Evolutionary conservation across 2,113 vertebrate genomes (phyloP).

Genomic region (Echinops telfairi): DNA sequence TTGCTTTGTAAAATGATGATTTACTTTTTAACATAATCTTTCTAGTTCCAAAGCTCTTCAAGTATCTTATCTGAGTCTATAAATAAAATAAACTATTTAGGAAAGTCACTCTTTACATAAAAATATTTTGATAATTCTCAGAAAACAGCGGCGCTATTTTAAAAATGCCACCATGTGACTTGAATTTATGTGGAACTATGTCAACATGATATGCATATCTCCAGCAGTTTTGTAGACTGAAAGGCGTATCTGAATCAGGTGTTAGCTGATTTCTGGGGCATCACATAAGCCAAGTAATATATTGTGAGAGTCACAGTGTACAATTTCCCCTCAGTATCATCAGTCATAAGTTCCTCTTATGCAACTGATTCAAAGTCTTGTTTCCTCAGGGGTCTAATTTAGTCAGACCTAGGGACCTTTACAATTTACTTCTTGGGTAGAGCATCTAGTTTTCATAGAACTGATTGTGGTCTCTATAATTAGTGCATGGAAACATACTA

Average conservation of each 20-base stretch:
- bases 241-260: neutral
- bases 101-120: neutral
- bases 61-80: neutral
- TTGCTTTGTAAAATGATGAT: neutral
- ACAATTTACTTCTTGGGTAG: neutral
- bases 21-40: conserved; percentile 41
- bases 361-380: neutral
- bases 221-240: neutral
- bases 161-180: neutral
- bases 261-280: neutral
- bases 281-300: neutral
- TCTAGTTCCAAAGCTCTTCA: neutral
- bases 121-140: neutral
- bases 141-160: neutral
- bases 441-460: conserved; percentile 6
- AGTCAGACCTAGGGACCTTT: neutral
- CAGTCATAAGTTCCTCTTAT: neutral
- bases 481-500: neutral
- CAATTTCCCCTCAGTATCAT: neutral
- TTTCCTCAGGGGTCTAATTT: neutral
- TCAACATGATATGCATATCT: neutral
- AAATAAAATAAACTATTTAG: conserved; percentile 15
- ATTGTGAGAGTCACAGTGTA: neutral
- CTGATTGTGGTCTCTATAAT: neutral
- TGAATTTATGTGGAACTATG: neutral